These are phyloP conservation scores for Eucera pruinosa DNA, from an alignment of 2,888 invertebrate species.

Conservation along the genomic window DNA sequence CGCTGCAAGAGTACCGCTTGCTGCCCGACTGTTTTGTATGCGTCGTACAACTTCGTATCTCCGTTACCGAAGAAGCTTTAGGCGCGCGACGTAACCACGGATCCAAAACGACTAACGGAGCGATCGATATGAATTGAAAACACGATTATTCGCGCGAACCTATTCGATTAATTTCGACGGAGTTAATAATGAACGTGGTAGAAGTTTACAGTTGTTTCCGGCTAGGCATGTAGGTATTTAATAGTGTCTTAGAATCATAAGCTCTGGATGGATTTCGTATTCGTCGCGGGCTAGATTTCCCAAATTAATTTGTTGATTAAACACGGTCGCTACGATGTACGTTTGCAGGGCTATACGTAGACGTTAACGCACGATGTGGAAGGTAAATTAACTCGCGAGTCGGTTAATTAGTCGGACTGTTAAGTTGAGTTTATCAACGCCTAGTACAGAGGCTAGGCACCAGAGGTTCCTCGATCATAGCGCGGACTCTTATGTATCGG, in stretches of 20 bases:
- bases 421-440: constrained; percentile 28
- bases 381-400: constrained; percentile 16
- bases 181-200: neutral
- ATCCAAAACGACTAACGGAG: neutral
- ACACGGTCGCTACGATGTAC: neutral
- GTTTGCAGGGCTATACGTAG: neutral
- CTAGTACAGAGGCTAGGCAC: neutral
- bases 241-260: neutral
- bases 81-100: neutral
- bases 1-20: neutral
- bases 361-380: neutral
- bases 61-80: neutral
- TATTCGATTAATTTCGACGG: neutral
- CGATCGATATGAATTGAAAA: neutral
- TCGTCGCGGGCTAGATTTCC: neutral
- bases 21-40: neutral
- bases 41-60: neutral
- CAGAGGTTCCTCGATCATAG: constrained; percentile 3
- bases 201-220: too few species aligned
- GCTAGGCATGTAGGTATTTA: too few species aligned
- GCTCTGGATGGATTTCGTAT: neutral
- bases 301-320: constrained; percentile 3
- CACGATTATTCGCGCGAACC: neutral
- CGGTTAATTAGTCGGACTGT: constrained; percentile 37
- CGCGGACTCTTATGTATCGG: neutral